Evolutionary conservation across 2,113 vertebrate genomes (phyloP), one percentile per base, ranked within the genome.

Genomic region (Pseudolaguvia tuberculata): DNA sequence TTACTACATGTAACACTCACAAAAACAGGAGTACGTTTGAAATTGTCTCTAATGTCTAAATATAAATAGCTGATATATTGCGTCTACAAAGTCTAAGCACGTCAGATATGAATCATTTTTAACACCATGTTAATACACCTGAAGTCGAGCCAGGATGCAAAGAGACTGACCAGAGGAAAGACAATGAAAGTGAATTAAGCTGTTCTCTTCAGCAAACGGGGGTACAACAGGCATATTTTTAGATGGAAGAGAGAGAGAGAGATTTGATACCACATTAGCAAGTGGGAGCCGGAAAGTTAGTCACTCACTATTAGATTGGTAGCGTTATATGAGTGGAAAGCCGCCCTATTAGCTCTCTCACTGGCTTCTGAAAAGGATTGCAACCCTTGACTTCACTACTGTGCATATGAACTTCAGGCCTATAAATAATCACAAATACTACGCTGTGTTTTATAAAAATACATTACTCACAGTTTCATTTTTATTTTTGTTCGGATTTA

Each of bases 251-350:
- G 73, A 74, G n/a, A n/a, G 77, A 62, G 77, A 80, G 87, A 81
- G 83, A 90, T 81, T 75, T 79, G 84, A 89, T 83, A 84, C 82
- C 80, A 70, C 59, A 62, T 76, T 82, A 75, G 77, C 76, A 68
- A 78, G 79, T 83, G 78, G 67, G 55, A 85, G 81, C 80, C 63
- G 78, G 86, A 86, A 85, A 87, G 79, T 75, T 72, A 78, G 78
- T 66, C 45, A 2, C 17, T 74, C 48, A 70, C 73, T 82, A 89
- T 89, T 85, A 59, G 81, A 89, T 89, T 88, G 85, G 56, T 21
- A 50, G 29, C 0, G 27, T 70, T 42, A 79, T 73, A 78, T 79
- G 80, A 87, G 83, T 81, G 65, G 79, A 69, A 82, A 82, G 76
- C 71, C 63, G 65, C 71, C 52, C 53, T 75, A 73, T 75, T 77